A percentile compares a stretch with the other conserved stretches of the same genome.
phyloP scores from a whole-genome alignment of 2,888 invertebrate genomes.

The Chloromyia formosa region DNA sequence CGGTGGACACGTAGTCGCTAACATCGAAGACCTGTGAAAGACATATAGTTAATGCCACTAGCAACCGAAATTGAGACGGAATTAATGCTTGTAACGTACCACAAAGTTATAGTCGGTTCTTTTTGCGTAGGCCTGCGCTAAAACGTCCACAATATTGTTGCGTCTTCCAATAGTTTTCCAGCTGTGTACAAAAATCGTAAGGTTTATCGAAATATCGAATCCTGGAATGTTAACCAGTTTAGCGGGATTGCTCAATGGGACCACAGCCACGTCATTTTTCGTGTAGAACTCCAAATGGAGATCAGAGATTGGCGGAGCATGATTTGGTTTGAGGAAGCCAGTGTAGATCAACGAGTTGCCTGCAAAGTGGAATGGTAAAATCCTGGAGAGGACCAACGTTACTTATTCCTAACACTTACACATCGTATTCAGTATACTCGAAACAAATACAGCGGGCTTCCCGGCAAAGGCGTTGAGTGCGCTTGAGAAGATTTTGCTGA shows the following conservation, averaged over 20 bases:
- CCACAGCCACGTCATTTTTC: not conserved
- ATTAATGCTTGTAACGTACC: too few relatives aligned
- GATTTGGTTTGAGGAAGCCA: slow-evolving; percentile 33
- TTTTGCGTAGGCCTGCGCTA: slow-evolving; percentile 43
- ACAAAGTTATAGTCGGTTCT: slow-evolving; percentile 49
- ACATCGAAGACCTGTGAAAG: slow-evolving; percentile 36
- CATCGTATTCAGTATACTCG: slow-evolving; percentile 17
- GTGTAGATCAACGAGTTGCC: too few relatives aligned
- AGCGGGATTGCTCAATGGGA: not conserved
- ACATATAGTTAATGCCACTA: too few relatives aligned
- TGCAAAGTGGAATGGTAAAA: not conserved
- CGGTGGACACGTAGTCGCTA: slow-evolving; percentile 22
- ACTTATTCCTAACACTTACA: slow-evolving; percentile 37
- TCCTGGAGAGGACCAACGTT: not conserved
- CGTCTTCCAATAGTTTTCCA: slow-evolving; percentile 30
- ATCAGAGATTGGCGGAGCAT: slow-evolving; percentile 6
- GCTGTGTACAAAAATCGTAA: slow-evolving; percentile 43
- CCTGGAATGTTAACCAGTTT: not conserved
- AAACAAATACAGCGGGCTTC: slow-evolving; percentile 39
- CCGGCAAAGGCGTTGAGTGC: slow-evolving; percentile 42
- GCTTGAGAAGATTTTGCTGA: slow-evolving; percentile 33
- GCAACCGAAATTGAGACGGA: not conserved
- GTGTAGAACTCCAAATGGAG: slow-evolving; percentile 25
- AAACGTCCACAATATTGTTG: not conserved
- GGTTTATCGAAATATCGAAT: slow-evolving; percentile 40